Conservation (phyloP, 2,888 invertebrate species). For the Drosophila tripunctata region DNA sequence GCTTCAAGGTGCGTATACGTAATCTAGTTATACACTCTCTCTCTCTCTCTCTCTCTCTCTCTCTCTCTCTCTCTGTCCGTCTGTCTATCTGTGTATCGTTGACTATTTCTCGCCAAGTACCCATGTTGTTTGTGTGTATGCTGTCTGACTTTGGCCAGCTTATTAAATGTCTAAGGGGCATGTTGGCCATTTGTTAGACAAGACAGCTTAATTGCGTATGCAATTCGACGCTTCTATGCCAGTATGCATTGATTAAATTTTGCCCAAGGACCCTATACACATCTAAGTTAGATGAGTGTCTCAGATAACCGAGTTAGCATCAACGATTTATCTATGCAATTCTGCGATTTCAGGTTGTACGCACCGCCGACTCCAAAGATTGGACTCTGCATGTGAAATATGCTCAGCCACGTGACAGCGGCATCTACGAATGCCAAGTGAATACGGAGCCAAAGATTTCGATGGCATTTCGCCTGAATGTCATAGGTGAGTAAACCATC, state of each 20-base stretch:
- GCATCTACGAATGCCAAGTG: constrained; percentile 87
- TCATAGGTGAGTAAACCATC: constrained; percentile 87
- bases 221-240: constrained; percentile 47
- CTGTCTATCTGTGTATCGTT: neutral
- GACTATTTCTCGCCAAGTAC: neutral
- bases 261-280: constrained; percentile 49
- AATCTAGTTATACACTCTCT: constrained; percentile 42
- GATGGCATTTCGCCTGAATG: constrained; percentile 92
- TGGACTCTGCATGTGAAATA: constrained; percentile 96
- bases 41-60: neutral
- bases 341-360: constrained; percentile 77
- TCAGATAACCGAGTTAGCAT: constrained; percentile 6
- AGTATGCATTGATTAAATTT: constrained; percentile 76
- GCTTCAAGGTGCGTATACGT: constrained; percentile 88
- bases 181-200: constrained; percentile 59
- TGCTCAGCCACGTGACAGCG: constrained; percentile 93
- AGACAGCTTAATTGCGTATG: constrained; percentile 75
- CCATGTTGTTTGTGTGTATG: neutral
- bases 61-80: neutral
- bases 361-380: constrained; percentile 91
- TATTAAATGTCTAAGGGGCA: constrained; percentile 62
- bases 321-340: constrained; percentile 62
- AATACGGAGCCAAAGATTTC: constrained; percentile 95
- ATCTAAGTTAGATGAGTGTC: neutral
- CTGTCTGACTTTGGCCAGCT: constrained; percentile 20